Conservation (phyloP, 2,888 invertebrate genomes). For the Drosophila rellima region DNA sequence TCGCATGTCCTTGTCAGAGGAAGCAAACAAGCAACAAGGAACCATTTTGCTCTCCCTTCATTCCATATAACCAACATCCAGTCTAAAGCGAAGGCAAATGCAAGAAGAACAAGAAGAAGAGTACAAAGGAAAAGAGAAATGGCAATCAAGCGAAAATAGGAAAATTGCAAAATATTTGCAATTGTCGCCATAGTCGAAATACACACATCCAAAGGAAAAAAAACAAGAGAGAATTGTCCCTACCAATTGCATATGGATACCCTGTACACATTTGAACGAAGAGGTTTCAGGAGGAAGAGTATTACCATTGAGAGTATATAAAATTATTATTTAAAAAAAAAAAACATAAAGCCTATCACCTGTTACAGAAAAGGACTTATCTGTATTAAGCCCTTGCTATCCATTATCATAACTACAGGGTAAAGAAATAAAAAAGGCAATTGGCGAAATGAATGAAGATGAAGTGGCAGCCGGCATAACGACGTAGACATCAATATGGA, state of each 20-base stretch:
- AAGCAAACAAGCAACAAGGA: slow-evolving; percentile 48
- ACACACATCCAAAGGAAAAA: slow-evolving; percentile 15
- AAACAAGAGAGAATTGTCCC: background rate
- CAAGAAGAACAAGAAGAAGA: slow-evolving; percentile 7
- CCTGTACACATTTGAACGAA: background rate
- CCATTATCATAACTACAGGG: background rate
- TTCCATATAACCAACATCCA: background rate
- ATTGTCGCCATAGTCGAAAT: slow-evolving; percentile 63
- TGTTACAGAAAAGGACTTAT: background rate
- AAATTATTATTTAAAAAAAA: background rate
- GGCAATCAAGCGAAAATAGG: slow-evolving; percentile 50
- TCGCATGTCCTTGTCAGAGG: slow-evolving; percentile 47
- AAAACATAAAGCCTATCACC: background rate
- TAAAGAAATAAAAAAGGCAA: slow-evolving; percentile 38
- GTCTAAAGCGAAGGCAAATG: slow-evolving; percentile 34
- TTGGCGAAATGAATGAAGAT: slow-evolving; percentile 79
- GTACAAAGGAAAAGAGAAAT: slow-evolving; percentile 25
- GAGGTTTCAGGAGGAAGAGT: too few species aligned
- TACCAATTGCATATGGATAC: background rate
- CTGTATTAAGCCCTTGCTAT: background rate
- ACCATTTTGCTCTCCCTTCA: slow-evolving; percentile 9
- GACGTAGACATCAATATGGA: slow-evolving; percentile 20
- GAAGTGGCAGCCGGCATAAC: slow-evolving; percentile 55
- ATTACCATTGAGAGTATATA: background rate
- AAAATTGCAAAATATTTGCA: slow-evolving; percentile 77